Evolutionary conservation across 2,888 invertebrate genomes (phyloP).

Genomic region (Cotesia congregata): DNA sequence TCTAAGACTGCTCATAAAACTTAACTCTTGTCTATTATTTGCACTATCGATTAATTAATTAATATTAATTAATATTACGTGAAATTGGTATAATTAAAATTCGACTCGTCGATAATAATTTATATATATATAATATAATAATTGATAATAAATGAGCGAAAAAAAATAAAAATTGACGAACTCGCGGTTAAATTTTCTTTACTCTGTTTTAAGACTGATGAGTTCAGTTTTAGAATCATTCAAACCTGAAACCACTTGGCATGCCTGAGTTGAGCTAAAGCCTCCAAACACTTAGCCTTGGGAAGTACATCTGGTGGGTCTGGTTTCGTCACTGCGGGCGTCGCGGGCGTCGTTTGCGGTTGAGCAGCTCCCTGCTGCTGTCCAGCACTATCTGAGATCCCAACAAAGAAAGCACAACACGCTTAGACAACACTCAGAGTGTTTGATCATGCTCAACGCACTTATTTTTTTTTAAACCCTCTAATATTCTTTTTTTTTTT

Average conservation of each 20-base stretch:
- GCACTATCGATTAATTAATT: background rate
- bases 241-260: constrained; percentile 99
- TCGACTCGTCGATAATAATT: background rate
- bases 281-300: constrained; percentile 99
- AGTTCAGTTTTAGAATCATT: constrained; percentile 62
- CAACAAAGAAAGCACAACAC: constrained; percentile 71
- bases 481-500: constrained; percentile 43
- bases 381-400: constrained; percentile 71
- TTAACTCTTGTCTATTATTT: constrained; percentile 31
- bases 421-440: constrained; percentile 71
- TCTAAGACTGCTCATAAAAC: constrained; percentile 62
- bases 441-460: constrained; percentile 69
- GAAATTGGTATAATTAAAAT: constrained; percentile 4
- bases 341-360: constrained; percentile 76
- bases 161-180: background rate
- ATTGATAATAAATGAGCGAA: background rate
- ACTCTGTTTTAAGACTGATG: constrained; percentile 21
- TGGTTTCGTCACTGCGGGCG: constrained; percentile 82
- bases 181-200: constrained; percentile 17
- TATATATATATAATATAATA: background rate
- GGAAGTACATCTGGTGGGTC: constrained; percentile 93
- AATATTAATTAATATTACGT: too few species aligned
- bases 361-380: constrained; percentile 70
- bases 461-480: constrained; percentile 43
- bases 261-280: constrained; percentile 99